These are phyloP conservation scores for Rhopalosiphum maidis DNA, from an alignment of 1,140 invertebrate species.

Conservation along the genomic window DNA sequence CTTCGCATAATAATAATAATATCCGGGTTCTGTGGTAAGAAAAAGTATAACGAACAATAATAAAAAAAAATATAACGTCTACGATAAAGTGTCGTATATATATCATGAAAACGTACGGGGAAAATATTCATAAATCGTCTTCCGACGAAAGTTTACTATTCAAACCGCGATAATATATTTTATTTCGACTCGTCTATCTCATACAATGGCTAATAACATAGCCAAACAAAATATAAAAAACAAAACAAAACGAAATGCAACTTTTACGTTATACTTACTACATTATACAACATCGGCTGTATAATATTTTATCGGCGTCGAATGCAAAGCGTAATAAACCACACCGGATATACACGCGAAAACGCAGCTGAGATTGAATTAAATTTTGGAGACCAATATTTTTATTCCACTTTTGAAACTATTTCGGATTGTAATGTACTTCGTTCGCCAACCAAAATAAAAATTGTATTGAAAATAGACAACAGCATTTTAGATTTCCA, in stretches of 20 bases:
- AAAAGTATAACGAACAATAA: constrained; percentile 4
- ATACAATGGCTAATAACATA: not conserved
- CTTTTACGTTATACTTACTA: constrained; percentile 6
- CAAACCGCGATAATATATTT: not conserved
- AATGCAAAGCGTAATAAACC: not conserved
- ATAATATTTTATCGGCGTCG: not conserved
- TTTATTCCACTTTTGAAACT: not conserved
- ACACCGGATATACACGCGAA: not conserved
- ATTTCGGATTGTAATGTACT: not conserved
- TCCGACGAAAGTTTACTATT: not conserved
- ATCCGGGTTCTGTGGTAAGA: not conserved
- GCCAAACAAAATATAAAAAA: not conserved
- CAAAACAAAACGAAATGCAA: not conserved
- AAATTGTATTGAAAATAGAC: not conserved
- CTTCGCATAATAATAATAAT: not conserved
- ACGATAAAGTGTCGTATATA: not conserved
- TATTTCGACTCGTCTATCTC: not conserved
- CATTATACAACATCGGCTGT: not conserved
- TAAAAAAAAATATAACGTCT: not conserved
- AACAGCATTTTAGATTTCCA: not conserved
- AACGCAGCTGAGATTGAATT: not conserved
- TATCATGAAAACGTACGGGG: not conserved
- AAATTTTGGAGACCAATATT: not conserved
- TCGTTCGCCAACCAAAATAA: not conserved
- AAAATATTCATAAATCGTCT: constrained; percentile 14